Percentiles rank a stretch among this genome's conserved stretches.
Conservation (phyloP, 2,888 invertebrate species). For the Ophion obscuratus region DNA sequence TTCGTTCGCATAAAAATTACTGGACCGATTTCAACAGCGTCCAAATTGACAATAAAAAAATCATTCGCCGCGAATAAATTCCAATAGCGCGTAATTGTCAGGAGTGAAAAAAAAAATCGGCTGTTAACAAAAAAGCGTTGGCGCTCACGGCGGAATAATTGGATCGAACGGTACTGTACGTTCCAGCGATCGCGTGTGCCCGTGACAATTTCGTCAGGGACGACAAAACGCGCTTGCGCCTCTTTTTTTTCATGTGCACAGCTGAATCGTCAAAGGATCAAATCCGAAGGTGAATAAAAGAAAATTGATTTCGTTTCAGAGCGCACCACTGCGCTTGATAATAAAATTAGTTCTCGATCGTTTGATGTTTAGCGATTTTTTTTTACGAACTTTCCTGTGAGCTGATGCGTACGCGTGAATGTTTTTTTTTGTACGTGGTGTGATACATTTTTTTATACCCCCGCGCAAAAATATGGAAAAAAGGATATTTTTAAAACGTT, state of each 20-base stretch:
- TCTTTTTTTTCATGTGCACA: neutral
- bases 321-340: neutral
- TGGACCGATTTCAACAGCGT: neutral
- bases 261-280: constrained; percentile 10
- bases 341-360: neutral
- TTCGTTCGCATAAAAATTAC: neutral
- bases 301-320: neutral
- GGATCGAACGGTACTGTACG: neutral
- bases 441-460: no score
- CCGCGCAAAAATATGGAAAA: no score
- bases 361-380: constrained; percentile 32
- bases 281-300: neutral
- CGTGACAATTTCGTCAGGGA: neutral
- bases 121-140: constrained; percentile 1
- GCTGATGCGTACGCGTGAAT: neutral
- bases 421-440: neutral
- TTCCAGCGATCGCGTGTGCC: neutral
- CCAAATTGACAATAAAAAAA: neutral
- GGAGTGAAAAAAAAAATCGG: neutral
- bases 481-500: no score
- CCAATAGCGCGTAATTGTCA: neutral
- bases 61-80: neutral
- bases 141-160: neutral
- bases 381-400: neutral
- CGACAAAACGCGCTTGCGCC: neutral